phyloP scores from a whole-genome alignment of 2,113 vertebrate genomes.

The Carassius auratus region DNA sequence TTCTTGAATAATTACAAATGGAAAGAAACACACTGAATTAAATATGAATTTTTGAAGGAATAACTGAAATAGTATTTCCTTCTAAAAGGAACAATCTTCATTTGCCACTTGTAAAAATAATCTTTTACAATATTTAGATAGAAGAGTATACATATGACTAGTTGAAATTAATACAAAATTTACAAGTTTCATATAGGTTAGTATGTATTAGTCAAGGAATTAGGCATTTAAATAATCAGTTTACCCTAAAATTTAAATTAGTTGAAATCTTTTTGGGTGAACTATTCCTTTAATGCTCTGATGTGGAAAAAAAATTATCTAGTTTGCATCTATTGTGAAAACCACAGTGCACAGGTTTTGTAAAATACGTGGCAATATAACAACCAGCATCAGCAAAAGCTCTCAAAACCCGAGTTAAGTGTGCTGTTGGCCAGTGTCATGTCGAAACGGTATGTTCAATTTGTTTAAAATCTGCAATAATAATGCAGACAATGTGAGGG shows the following conservation, averaged over 20 bases:
- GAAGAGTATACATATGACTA: neutral
- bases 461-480: constrained; percentile 6
- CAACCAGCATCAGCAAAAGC: neutral
- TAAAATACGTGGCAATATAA: neutral
- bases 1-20: neutral
- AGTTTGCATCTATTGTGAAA: neutral
- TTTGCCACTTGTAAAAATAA: no score
- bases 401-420: neutral
- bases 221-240: neutral
- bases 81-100: no score
- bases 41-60: no score
- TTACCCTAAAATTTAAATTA: no score
- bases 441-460: constrained; percentile 13
- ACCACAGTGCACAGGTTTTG: neutral
- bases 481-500: neutral
- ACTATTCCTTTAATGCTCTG: neutral
- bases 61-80: no score
- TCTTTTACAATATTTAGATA: no score
- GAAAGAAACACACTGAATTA: no score
- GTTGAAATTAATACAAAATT: neutral
- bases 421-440: constrained; percentile 9
- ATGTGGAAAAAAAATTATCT: neutral
- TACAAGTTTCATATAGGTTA: neutral
- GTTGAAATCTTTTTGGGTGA: no score
- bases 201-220: neutral